Evolutionary conservation across 2,113 vertebrate genomes (phyloP).

Genomic region (Hippocampus mohnikei): DNA sequence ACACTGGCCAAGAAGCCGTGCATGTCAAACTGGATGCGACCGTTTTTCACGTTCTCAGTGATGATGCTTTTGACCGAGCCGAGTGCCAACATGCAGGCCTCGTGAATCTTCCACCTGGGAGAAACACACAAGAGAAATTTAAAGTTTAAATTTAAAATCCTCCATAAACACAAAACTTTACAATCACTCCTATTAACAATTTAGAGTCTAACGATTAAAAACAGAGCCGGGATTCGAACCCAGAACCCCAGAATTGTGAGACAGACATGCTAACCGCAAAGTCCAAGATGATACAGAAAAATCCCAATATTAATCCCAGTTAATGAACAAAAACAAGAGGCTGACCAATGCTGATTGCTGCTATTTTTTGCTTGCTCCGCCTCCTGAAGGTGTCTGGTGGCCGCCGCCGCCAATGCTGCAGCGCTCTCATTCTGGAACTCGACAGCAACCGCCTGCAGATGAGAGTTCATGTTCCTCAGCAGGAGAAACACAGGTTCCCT

Average conservation of each 20-base stretch:
- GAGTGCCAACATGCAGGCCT: constrained; percentile 94
- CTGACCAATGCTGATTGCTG: constrained; percentile 88
- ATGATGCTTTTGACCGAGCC: constrained; percentile 94
- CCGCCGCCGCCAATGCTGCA: constrained; percentile 88
- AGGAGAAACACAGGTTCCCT: neutral
- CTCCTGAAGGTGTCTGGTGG: constrained; percentile 91
- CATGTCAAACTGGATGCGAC: constrained; percentile 94
- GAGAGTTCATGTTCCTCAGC: constrained; percentile 1
- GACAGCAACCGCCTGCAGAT: constrained; percentile 84
- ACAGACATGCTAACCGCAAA: too few species aligned
- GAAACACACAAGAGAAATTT: neutral
- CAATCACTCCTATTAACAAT: too few species aligned
- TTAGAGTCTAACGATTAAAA: too few species aligned
- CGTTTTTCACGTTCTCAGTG: constrained; percentile 91
- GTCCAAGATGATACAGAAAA: neutral
- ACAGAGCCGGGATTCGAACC: too few species aligned
- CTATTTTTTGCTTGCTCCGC: constrained; percentile 87
- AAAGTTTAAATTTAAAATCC: neutral
- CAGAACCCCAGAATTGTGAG: too few species aligned
- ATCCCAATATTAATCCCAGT: neutral
- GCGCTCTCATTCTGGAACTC: constrained; percentile 98
- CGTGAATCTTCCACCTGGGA: constrained; percentile 95
- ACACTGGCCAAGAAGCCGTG: constrained; percentile 92
- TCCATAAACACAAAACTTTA: neutral
- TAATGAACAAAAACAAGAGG: neutral